Conservation (phyloP, 92 coral and sea anemone genomes). For the Micromussa lordhowensis region DNA sequence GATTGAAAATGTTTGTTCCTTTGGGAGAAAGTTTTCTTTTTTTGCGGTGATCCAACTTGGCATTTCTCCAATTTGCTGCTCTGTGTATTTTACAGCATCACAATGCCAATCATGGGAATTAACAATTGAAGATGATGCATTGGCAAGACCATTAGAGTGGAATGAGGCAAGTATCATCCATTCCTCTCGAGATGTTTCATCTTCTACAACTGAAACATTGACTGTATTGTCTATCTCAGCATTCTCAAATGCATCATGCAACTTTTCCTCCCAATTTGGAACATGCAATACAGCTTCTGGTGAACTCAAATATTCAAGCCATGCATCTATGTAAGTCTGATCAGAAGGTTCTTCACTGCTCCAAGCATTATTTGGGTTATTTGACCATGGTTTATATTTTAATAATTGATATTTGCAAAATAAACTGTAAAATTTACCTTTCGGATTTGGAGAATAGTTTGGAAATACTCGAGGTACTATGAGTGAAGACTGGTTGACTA, state of each 20-base stretch:
- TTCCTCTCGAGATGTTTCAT: too few species aligned
- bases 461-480: too few species aligned
- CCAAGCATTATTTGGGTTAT: constrained; percentile 65
- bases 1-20: constrained; percentile 33
- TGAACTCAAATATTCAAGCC: too few species aligned
- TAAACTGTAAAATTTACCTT: too few species aligned
- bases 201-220: too few species aligned
- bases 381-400: constrained; percentile 68
- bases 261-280: too few species aligned
- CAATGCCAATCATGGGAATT: constrained; percentile 63
- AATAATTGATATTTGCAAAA: constrained; percentile 52
- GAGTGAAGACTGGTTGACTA: constrained; percentile 29
- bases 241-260: too few species aligned
- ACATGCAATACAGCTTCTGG: too few species aligned
- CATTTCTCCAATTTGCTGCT: constrained; percentile 70
- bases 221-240: too few species aligned
- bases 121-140: constrained; percentile 33
- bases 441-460: too few species aligned
- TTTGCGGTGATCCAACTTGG: constrained; percentile 58
- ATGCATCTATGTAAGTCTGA: constrained; percentile 22
- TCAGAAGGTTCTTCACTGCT: constrained; percentile 49
- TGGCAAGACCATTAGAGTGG: constrained; percentile 5
- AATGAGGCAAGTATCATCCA: too few species aligned
- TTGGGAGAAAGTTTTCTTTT: constrained; percentile 19
- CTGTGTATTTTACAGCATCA: constrained; percentile 50